Evolutionary conservation across 1,140 invertebrate species (phyloP), one percentile per base, ranked within the genome.

Genomic region (Rhagoletis pomonella): DNA sequence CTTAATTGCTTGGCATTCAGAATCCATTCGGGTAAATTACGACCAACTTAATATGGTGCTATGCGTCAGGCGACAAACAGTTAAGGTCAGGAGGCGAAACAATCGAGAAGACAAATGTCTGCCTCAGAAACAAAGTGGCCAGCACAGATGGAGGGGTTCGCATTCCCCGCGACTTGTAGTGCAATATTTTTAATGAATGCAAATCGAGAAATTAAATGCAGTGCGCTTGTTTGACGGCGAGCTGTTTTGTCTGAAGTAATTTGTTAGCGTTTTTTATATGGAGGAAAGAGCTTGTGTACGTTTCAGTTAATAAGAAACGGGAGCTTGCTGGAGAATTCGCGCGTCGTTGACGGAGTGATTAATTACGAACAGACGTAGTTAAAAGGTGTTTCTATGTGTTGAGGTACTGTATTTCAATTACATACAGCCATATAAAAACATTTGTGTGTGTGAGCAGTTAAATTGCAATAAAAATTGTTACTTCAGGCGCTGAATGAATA

Each of bases 1-100:
- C 87, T 87, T 87, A 85, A 86, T 87, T 87, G 59, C 58, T 44
- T 9, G 60, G 65, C 86, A 14, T 47, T 69, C 42, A 2, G 65
- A 17, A 44, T 17, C 10, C 3, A 39, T 14, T 73, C 1, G 10
- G 65, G 65, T 39, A 0, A 44, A 12, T 0, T 47, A 44, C 39
- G 39, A 44, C 67, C 67, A 1, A 62, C 60, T 62, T 62, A 14
- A 14, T 62, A 14, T 12, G 5, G 50, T 55, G 10, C 60, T n/a
- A 14, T 12, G 50, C 5, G 10, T 10, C 5, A 55, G 50, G 10
- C 50, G 60, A 14, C 12, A n/a, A 2, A n/a, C 17, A 69, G 64
- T 10, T 1, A 69, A 69, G 67, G 12, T 17, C 39, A 69, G 14
- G 0, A 69, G 67, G 67, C 42, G 42, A 3, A 39, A 9, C 12